Base-by-base conservation (phyloP, 2,888 invertebrate genomes). In the Erebia aethiops region DNA sequence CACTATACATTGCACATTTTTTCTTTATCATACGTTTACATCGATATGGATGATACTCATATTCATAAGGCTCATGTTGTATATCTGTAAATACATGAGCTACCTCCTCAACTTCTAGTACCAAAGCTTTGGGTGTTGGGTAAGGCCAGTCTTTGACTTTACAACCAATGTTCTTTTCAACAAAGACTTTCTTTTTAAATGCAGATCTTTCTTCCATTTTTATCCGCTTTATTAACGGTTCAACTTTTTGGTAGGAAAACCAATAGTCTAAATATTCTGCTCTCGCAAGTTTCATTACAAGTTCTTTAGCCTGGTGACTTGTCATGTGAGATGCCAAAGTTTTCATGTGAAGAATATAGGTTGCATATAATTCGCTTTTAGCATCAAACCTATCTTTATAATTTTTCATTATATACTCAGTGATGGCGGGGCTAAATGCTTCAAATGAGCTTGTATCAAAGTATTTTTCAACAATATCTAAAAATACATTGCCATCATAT, bases 351-450 rank as follows among this genome's bases (percentile, higher is more conserved):
- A 89, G 77, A 8, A 89, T 68, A 74, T 78, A 80, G 1, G 75
- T 78, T 2, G 82, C 76, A 64, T 89, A 89, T 9, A 89, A 72
- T 70, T 87, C 89, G 0, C 81, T 73, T 73, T 89, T 89, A 0
- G 73, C 77, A 16, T 77, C 64, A 65, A 86, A 83, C 68, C 83
- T 84, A 16, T 74, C 62, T 75, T 83, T 88, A 66, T 82, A 82
- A 21, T 79, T 72, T 18, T 77, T 81, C 73, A 89, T 76, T 14
- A 89, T 82, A 58, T 81, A 80, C 60, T 79, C 79, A 1, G 89
- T 87, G 1, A 80, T 72, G 1, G 63, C 60, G 14, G 82, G 67
- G 73, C 80, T 82, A 1, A 86, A 73, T 18, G 73, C 68, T 0
- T 60, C 67, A 18, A 79, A 79, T 2, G 51, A 63, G 2, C 69